These are phyloP conservation scores for Parnassius mnemosyne DNA, from an alignment of 2,888 invertebrate species.

Conservation along the genomic window DNA sequence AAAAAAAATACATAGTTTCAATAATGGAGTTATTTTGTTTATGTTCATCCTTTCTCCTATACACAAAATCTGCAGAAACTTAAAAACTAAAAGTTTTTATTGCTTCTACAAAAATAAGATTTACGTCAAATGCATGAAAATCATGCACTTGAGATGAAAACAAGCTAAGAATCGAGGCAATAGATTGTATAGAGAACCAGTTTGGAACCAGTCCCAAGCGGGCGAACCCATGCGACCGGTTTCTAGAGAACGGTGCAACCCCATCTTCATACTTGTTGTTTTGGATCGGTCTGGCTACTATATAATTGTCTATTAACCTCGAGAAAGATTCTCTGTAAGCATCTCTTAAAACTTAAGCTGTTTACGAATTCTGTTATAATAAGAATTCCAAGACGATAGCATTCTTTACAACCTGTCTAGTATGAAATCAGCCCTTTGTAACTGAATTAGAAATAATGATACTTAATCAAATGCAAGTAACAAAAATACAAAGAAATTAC, in stretches of 20 bases:
- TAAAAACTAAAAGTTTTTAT: too few species aligned
- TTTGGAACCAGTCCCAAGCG: constrained; percentile 40
- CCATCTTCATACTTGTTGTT: constrained; percentile 29
- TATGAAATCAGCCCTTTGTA: too few species aligned
- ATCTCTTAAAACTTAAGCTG: too few species aligned
- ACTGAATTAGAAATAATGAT: too few species aligned
- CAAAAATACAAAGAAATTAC: too few species aligned
- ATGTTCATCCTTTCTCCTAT: constrained; percentile 31
- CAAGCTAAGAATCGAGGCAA: constrained; percentile 44
- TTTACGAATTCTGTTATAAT: too few species aligned
- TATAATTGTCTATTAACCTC: background rate
- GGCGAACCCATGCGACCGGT: constrained; percentile 36
- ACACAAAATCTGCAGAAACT: too few species aligned
- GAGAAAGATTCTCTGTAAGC: background rate
- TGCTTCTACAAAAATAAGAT: too few species aligned
- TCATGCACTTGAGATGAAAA: constrained; percentile 35
- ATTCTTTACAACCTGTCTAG: too few species aligned
- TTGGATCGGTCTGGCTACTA: background rate
- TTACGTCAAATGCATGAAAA: too few species aligned
- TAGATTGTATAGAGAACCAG: constrained; percentile 44
- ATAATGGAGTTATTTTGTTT: constrained; percentile 64
- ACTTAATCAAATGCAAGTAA: too few species aligned
- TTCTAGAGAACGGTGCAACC: constrained; percentile 51
- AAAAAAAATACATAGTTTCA: constrained; percentile 78
- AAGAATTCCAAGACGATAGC: too few species aligned